phyloP scores from a whole-genome alignment of 2,797 vertebrate genomes.

The Furcifer pardalis region DNA sequence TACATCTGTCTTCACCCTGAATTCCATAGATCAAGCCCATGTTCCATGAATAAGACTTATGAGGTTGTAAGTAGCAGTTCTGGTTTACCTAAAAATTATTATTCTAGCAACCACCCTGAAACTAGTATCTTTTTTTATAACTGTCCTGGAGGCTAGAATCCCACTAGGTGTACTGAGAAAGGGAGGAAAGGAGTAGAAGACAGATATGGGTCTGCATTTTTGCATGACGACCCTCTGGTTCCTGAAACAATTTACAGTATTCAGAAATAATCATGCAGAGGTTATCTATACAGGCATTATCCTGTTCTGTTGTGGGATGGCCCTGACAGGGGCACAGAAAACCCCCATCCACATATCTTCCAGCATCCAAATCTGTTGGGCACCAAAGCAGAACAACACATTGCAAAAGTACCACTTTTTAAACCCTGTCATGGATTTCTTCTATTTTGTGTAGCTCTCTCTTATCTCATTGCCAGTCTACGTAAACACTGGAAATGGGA shows the following conservation, averaged over 20 bases:
- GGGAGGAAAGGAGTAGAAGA: neutral
- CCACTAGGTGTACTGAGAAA: neutral
- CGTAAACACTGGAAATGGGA: no score
- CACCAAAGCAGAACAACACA: no score
- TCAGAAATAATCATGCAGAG: neutral
- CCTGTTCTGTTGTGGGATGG: no score
- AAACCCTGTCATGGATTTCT: no score
- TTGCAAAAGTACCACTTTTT: no score
- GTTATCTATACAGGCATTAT: no score
- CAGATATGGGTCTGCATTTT: neutral
- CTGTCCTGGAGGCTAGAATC: neutral
- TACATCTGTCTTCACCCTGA: neutral
- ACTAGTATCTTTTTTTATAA: neutral
- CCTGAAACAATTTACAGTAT: neutral
- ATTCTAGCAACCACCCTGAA: neutral
- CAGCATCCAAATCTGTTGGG: no score
- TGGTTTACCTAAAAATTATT: neutral
- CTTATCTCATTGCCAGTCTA: no score
- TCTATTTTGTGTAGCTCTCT: no score
- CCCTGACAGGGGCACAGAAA: no score
- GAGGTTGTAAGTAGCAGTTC: neutral
- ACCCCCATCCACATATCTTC: no score
- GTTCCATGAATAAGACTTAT: neutral
- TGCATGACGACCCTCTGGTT: neutral
- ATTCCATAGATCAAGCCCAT: neutral